Evolutionary conservation across 2,113 vertebrate species (phyloP), one percentile per base, ranked within the genome.

Genomic region (Oceanodroma tethys): DNA sequence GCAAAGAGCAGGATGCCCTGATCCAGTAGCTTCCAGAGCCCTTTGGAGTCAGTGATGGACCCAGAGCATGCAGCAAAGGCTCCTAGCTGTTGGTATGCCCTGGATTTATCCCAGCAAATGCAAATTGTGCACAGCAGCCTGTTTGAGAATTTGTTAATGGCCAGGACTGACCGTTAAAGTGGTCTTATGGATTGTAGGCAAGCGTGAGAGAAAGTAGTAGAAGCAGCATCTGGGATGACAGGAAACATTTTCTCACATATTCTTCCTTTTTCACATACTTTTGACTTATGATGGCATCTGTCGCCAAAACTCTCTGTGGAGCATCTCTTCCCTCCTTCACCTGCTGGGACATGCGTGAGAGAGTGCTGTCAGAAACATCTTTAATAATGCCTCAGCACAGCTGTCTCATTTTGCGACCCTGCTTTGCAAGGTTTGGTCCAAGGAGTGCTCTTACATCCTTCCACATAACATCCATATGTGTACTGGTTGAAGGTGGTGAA

Each of bases 391-490:
- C 56, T 60, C 21, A 67, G 18, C n/a, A 58, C 9, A 48, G 16
- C 34, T 68, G 13, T 56, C 11, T 43, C 11, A 6, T 70, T 88
- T 68, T 90, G 32, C 53, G 50, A 5, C 19, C 5, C 12, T 0
- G 0, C 4, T 58, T 74, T 45, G 34, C 17, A 62, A 23, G 10
- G 8, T 63, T 88, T 66, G 27, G 29, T 73, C 32, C 50, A 58
- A 53, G 63, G 38, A 48, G 3, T 30, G 10, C 27, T 65, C 20
- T 60, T 75, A 22, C 7, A 7, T 66, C 30, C 19, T 85, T 47
- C 66, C 36, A 16, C 1, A 1, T 10, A n/a, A 16, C 32, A 21
- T 50, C 27, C 25, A 27, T 2, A 1, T 10, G 10, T 40, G 42
- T 36, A 38, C 43, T 58, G 18, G 15, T 9, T 80, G 43, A 48